Base-by-base conservation (phyloP, 2,797 vertebrate genomes). In the Syndactyla subalaris region DNA sequence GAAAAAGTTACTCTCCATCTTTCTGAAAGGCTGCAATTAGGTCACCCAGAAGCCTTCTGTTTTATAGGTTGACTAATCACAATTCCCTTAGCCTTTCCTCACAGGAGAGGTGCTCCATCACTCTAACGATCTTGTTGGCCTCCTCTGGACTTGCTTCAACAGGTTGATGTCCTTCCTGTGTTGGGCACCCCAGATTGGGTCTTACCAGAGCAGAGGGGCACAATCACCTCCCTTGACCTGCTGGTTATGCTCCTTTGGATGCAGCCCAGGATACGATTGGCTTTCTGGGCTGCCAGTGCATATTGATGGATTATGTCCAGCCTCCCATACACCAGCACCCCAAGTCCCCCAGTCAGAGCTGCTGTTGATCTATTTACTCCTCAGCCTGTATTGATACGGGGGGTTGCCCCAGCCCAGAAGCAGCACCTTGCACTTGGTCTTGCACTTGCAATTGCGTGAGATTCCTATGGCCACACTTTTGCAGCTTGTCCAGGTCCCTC, bases 221-320 rank as follows among this genome's bases (percentile, higher is more conserved):
- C 14, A 32, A 55, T 63, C 49, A 23, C 14, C 36, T 71, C 65
- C 84, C 26, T 62, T 2, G 3, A 1, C 34, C 41, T 65, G 23
- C 41, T 34, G 16, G 13, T 34, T 16, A 41, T 3, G 0, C 0
- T 17, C 36, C 30, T 57, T 0, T 74, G 30, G 43, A 57, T 32
- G 32, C 43, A 41, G 36, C 14, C 26, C 66, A 13, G 49, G 73
- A 34, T 30, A 48, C 0, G 0, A 55, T 27, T 63, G 49, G 30
- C 36, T 66, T 1, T 74, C 52, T 58, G 52, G 52, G 26, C 32
- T 43, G 9, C 11, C 34, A 32, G 26, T 49, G 22, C 36, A 0
- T 48, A 16, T 49, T 22, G 10, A 32, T 36, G 32, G 43, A 5
- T 32, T 58, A 23, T 36, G 15, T 29, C 27, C 43, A 79, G 22